phyloP scores from a whole-genome alignment of 1,140 invertebrate genomes.

The Panulirus ornatus region DNA sequence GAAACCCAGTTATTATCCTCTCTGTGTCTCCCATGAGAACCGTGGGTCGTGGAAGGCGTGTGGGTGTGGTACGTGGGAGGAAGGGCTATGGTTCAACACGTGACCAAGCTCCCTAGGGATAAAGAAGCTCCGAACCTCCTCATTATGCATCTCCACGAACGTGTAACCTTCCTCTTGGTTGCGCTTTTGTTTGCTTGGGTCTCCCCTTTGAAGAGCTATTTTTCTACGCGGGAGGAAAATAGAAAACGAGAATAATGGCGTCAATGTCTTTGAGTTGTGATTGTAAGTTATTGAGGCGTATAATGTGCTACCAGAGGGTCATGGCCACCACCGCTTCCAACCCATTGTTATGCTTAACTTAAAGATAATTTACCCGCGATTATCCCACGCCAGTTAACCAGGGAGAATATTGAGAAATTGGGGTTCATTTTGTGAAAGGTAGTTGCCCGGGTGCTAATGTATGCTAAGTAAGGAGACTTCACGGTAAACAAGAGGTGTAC shows the following conservation, averaged over 20 bases:
- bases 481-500: too few relatives aligned
- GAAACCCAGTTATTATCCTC: not conserved
- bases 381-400: conserved; percentile 8
- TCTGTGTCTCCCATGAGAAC: conserved; percentile 11
- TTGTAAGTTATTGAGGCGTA: conserved; percentile 48
- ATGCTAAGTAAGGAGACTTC: too few relatives aligned
- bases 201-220: conserved; percentile 45
- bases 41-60: not conserved
- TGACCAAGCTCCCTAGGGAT: not conserved
- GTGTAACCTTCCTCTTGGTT: conserved; percentile 47
- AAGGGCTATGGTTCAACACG: not conserved
- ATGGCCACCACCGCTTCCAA: not conserved
- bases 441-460: too few relatives aligned
- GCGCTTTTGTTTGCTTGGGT: conserved; percentile 66
- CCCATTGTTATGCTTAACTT: conserved; percentile 32
- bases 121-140: not conserved
- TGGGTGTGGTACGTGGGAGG: not conserved
- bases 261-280: conserved; percentile 47
- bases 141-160: conserved; percentile 53
- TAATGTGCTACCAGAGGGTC: conserved; percentile 12
- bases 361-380: conserved; percentile 34
- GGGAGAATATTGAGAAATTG: not conserved
- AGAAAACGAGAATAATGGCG: conserved; percentile 52
- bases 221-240: conserved; percentile 1
- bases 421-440: too few relatives aligned